Evolutionary conservation across 2,113 vertebrate species (phyloP).

Genomic region (Daboia siamensis): DNA sequence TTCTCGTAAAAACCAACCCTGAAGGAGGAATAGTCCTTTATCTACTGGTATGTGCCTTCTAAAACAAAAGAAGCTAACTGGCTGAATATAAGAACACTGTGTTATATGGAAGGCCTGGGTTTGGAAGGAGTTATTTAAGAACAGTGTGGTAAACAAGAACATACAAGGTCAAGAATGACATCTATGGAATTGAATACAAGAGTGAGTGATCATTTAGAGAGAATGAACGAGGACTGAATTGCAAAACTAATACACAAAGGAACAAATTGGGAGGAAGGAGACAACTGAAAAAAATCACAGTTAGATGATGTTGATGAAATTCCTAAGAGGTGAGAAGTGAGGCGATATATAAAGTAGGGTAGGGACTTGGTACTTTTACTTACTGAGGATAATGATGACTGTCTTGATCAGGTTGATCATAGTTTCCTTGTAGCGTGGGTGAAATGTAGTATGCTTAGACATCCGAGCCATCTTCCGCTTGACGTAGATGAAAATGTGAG

Average conservation of each 20-base stretch:
- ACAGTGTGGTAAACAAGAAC: neutral
- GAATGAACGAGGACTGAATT: neutral
- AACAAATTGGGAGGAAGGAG: neutral
- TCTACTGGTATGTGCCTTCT: neutral
- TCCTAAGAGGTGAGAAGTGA: neutral
- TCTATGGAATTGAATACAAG: neutral
- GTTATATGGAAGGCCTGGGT: neutral
- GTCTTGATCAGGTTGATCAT: constrained; percentile 89
- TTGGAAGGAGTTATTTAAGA: neutral
- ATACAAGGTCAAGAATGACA: neutral
- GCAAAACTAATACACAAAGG: neutral
- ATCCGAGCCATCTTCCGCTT: constrained; percentile 70
- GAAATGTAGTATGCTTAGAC: constrained; percentile 73
- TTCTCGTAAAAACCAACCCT: neutral
- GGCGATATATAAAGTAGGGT: too few species aligned
- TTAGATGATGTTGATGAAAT: neutral
- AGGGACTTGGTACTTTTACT: constrained; percentile 36
- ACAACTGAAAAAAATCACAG: neutral
- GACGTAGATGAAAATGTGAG: constrained; percentile 85
- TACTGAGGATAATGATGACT: constrained; percentile 87
- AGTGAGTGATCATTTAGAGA: neutral
- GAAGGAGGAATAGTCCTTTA: neutral
- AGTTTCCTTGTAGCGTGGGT: constrained; percentile 74
- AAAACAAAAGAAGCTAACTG: neutral
- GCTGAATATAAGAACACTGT: neutral